Percentiles rank a stretch among this genome's conserved stretches.
Conservation (phyloP, 2,888 invertebrate genomes). For the Tromatobia lineatoria region DNA sequence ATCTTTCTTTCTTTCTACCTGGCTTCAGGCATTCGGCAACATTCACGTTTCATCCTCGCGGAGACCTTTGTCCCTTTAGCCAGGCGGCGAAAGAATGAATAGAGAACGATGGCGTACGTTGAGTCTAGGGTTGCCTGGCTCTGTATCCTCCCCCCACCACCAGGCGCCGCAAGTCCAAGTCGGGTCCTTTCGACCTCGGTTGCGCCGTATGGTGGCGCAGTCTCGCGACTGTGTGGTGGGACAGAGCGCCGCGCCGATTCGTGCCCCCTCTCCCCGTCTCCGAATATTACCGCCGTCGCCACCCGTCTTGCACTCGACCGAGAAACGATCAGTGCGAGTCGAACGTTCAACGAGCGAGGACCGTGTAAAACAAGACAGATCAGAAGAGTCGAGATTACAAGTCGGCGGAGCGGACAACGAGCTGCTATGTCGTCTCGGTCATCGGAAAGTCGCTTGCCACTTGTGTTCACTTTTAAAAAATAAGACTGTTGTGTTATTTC, state of each 20-base stretch:
- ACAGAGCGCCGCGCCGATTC: conserved; percentile 42
- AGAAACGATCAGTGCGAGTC: conserved; percentile 72
- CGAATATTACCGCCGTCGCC: conserved; percentile 66
- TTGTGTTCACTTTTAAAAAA: conserved; percentile 1
- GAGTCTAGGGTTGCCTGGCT: conserved; percentile 49
- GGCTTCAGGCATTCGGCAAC: conserved; percentile 37
- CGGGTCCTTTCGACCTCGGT: conserved; percentile 6
- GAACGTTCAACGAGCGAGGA: conserved; percentile 64
- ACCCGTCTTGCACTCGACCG: conserved; percentile 67
- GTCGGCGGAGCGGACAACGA: conserved; percentile 10
- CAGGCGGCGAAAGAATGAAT: conserved; percentile 66
- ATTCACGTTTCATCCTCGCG: conserved; percentile 43
- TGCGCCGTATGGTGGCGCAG: conserved; percentile 73
- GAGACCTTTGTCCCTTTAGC: conserved; percentile 66
- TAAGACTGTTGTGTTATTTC: neutral
- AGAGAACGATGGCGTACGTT: conserved; percentile 67
- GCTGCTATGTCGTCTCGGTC: conserved; percentile 38
- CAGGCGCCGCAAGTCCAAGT: conserved; percentile 25
- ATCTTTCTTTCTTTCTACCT: conserved; percentile 58
- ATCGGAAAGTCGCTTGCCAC: conserved; percentile 4
- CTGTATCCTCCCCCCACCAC: conserved; percentile 31
- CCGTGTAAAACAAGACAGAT: conserved; percentile 24
- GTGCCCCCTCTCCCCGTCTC: conserved; percentile 25
- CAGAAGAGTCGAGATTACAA: neutral
- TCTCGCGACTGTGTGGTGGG: conserved; percentile 58